Percentiles rank a stretch among this genome's conserved stretches.
phyloP scores from a whole-genome alignment of 1,140 invertebrate species.

The Vanessa tameamea region DNA sequence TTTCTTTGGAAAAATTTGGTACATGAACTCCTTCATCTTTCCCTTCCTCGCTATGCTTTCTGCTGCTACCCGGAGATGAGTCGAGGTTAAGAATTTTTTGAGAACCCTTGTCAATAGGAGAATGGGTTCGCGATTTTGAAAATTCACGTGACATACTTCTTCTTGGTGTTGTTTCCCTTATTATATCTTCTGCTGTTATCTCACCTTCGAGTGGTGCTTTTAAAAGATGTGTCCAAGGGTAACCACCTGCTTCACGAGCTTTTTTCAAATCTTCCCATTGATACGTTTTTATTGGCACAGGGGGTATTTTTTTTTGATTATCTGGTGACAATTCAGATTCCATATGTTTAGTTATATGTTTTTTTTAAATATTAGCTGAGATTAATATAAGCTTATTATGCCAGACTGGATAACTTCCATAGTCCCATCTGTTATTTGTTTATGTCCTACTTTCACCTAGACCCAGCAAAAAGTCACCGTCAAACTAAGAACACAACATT shows the following conservation, averaged over 20 bases:
- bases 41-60: constrained; percentile 75
- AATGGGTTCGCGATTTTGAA: constrained; percentile 70
- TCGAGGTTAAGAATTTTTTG: constrained; percentile 76
- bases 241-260: constrained; percentile 82
- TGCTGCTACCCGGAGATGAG: constrained; percentile 77
- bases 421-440: constrained; percentile 37
- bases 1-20: constrained; percentile 79
- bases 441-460: constrained; percentile 54
- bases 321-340: constrained; percentile 79
- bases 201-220: constrained; percentile 81
- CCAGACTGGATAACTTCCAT: constrained; percentile 45
- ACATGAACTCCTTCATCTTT: constrained; percentile 73
- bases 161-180: constrained; percentile 67
- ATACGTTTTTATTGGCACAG: constrained; percentile 85
- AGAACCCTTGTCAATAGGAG: constrained; percentile 56
- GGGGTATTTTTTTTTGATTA: constrained; percentile 76
- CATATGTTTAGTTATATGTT: constrained; percentile 67
- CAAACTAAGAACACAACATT: constrained; percentile 77
- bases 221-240: constrained; percentile 86
- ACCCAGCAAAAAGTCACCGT: constrained; percentile 65
- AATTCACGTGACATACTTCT: constrained; percentile 77
- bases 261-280: constrained; percentile 87
- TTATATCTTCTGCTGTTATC: constrained; percentile 76
- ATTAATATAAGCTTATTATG: constrained; percentile 22
- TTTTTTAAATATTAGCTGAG: not conserved